A percentile compares a stretch with the other conserved stretches of the same genome.
Conservation (phyloP, 2,113 vertebrate species). For the Platycercus adscitus region DNA sequence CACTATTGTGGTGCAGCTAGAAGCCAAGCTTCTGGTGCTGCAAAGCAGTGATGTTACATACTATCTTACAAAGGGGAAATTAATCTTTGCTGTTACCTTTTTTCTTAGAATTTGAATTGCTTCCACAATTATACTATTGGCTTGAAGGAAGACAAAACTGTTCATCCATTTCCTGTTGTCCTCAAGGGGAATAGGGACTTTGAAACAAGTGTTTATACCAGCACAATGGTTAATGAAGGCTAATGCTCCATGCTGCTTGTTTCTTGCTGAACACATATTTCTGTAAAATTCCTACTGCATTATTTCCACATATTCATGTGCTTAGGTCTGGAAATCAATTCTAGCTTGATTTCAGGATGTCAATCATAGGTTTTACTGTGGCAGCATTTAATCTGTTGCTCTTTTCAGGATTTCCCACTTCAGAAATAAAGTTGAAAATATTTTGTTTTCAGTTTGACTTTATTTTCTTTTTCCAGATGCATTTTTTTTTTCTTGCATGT, state of each 20-base stretch:
- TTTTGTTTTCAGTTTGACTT: slow-evolving; percentile 5
- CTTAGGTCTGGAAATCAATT: slow-evolving; percentile 16
- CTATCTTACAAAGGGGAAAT: not conserved
- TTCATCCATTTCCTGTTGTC: not conserved
- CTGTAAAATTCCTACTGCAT: not conserved
- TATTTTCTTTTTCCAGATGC: not conserved
- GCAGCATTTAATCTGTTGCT: not conserved
- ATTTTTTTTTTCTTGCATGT: not conserved
- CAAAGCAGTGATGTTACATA: not conserved
- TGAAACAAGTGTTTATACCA: not conserved
- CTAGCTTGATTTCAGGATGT: slow-evolving; percentile 33
- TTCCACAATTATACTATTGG: not conserved
- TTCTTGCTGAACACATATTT: slow-evolving; percentile 20
- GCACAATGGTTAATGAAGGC: not conserved
- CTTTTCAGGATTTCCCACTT: not conserved
- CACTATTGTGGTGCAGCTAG: not conserved
- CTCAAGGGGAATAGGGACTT: not conserved
- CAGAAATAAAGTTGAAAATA: not conserved
- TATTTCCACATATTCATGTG: not conserved
- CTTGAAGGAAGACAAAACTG: not conserved
- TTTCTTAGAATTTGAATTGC: not conserved
- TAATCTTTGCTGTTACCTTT: not conserved
- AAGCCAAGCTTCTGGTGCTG: not conserved
- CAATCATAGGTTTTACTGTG: not conserved
- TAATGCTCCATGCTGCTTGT: not conserved